Evolutionary conservation across 2,113 vertebrate genomes (phyloP).

Genomic region (Pedionomus torquatus): DNA sequence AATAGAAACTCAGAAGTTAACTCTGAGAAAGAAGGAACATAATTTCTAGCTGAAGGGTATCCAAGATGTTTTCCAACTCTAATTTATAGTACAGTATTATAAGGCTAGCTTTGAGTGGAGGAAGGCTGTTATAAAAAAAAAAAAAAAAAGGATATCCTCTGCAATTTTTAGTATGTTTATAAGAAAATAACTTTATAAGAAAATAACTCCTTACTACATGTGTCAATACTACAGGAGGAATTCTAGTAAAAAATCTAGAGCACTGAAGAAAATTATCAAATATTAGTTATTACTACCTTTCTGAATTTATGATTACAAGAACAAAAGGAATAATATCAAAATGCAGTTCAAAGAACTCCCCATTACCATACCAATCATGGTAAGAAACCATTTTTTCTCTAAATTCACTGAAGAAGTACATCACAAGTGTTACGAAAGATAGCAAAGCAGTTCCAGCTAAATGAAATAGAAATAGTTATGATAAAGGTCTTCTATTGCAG

Average conservation of each 20-base stretch:
- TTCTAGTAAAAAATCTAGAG: neutral
- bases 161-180: neutral
- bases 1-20: neutral
- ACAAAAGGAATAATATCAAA: neutral
- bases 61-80: neutral
- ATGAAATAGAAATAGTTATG: neutral
- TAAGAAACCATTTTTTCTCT: neutral
- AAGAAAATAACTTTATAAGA: neutral
- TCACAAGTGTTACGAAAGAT: neutral
- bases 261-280: accelerated
- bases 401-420: neutral
- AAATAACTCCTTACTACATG: neutral
- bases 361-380: accelerated
- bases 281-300: neutral
- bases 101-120: neutral
- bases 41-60: neutral
- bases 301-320: neutral
- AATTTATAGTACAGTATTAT: neutral
- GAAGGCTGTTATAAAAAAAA: neutral
- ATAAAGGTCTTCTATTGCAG: neutral
- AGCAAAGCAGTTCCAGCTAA: neutral
- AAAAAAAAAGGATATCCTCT: neutral
- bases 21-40: neutral
- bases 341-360: neutral
- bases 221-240: neutral